Conservation (phyloP, 2,888 invertebrate species). For the Caenorhabditis zanzibari region DNA sequence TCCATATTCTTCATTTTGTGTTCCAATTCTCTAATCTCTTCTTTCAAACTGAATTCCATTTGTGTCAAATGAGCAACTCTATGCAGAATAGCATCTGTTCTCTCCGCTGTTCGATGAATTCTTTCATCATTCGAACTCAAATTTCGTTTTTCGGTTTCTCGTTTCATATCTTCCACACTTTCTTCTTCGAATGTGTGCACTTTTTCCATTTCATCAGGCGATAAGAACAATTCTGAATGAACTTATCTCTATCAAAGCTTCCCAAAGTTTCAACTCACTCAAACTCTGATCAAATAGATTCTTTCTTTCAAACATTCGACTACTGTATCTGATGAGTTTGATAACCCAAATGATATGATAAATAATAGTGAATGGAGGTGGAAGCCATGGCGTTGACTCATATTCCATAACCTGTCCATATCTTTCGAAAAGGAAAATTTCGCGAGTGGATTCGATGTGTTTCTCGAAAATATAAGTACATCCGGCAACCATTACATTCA, state of each 20-base stretch:
- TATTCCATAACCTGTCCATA: constrained; percentile 96
- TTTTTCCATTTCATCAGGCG: constrained; percentile 94
- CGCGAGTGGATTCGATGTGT: constrained; percentile 95
- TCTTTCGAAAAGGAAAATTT: constrained; percentile 99
- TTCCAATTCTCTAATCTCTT: constrained; percentile 74
- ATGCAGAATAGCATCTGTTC: constrained; percentile 84
- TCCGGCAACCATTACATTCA: constrained; percentile 97
- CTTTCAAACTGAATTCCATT: constrained; percentile 72
- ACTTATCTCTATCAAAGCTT: neutral
- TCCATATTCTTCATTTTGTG: constrained; percentile 75
- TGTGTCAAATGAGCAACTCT: constrained; percentile 79
- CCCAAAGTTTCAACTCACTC: constrained; percentile 87
- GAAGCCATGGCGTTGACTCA: constrained; percentile 96
- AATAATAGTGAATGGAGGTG: constrained; percentile 87
- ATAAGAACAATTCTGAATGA: constrained; percentile 93
- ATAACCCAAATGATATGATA: constrained; percentile 72
- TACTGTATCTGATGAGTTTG: constrained; percentile 55
- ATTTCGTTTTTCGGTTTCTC: constrained; percentile 89
- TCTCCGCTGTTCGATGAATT: constrained; percentile 84
- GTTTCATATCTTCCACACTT: constrained; percentile 94
- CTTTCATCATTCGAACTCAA: constrained; percentile 84
- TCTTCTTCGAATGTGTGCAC: constrained; percentile 98
- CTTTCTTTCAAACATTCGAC: constrained; percentile 65
- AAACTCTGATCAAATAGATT: constrained; percentile 77
- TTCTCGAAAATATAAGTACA: constrained; percentile 87